Conservation (phyloP, 2,888 invertebrate species). For the Agrochola circellaris region DNA sequence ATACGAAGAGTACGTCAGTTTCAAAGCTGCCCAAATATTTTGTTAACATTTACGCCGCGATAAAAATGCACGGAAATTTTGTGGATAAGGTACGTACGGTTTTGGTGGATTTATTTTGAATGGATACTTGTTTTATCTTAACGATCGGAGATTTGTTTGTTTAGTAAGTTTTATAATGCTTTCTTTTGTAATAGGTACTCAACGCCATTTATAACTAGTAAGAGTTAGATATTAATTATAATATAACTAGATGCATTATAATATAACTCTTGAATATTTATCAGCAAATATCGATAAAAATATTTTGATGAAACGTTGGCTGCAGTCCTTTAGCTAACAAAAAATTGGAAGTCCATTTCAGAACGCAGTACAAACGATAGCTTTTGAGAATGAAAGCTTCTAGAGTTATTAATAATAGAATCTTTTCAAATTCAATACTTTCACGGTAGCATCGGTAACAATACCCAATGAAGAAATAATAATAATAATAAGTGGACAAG, state of each 20-base stretch:
- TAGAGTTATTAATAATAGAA: conserved; percentile 1
- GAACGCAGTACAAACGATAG: neutral
- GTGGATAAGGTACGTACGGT: conserved; percentile 25
- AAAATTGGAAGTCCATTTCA: neutral
- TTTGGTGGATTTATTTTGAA: conserved; percentile 45
- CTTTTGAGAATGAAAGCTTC: neutral
- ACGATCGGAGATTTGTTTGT: conserved; percentile 26
- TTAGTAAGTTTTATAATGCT: neutral
- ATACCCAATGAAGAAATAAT: conserved; percentile 29
- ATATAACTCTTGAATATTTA: neutral
- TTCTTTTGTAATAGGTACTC: neutral
- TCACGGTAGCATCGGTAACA: conserved; percentile 5
- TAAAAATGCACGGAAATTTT: conserved; percentile 54
- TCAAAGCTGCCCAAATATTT: conserved; percentile 65
- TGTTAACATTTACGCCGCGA: conserved; percentile 64
- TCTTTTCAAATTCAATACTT: conserved; percentile 26
- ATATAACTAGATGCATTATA: neutral
- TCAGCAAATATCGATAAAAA: neutral
- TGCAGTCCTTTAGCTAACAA: neutral
- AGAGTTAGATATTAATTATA: neutral
- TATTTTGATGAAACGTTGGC: neutral
- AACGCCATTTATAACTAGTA: neutral
- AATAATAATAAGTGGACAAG: too few relatives aligned
- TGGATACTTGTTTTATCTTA: conserved; percentile 25
- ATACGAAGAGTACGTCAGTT: conserved; percentile 67